Evolutionary conservation across 2,113 vertebrate genomes (phyloP).

Genomic region (Platichthys stellatus): DNA sequence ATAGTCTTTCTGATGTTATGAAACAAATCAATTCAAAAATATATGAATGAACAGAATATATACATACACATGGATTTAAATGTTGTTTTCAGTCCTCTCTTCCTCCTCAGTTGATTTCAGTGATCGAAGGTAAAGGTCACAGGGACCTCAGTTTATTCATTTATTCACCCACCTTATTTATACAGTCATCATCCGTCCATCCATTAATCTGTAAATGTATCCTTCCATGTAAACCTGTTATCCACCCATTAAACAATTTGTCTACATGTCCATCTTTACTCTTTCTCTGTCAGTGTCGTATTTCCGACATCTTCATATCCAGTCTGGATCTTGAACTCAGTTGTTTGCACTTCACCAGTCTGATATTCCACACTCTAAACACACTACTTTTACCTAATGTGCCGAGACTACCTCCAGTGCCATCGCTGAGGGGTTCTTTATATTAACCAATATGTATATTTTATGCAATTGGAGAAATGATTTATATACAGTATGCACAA

Average conservation of each 20-base stretch:
- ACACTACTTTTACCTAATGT: neutral
- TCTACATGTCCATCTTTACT: neutral
- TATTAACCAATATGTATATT: conserved; percentile 56
- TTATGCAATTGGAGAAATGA: conserved; percentile 38
- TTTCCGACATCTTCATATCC: neutral
- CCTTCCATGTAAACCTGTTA: neutral
- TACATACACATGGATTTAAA: too few relatives aligned
- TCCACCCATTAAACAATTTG: neutral
- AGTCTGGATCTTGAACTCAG: neutral
- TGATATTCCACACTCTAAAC: conserved; percentile 3
- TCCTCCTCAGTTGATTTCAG: too few relatives aligned
- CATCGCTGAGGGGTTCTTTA: conserved; percentile 11
- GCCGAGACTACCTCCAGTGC: conserved; percentile 1
- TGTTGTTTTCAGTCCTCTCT: too few relatives aligned
- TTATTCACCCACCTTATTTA: neutral
- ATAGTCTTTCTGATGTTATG: too few relatives aligned
- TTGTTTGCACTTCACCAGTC: neutral
- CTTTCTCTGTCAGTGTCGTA: neutral
- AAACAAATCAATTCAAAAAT: too few relatives aligned
- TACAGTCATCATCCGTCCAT: neutral
- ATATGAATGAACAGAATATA: too few relatives aligned
- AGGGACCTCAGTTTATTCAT: neutral
- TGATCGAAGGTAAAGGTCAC: too few relatives aligned
- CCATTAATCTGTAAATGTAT: neutral
- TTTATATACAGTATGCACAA: conserved; percentile 52